Evolutionary conservation across 37 sponge, comb jelly and placozoan genomes (phyloP).

Genomic region (Cliona cf. orientalis): DNA sequence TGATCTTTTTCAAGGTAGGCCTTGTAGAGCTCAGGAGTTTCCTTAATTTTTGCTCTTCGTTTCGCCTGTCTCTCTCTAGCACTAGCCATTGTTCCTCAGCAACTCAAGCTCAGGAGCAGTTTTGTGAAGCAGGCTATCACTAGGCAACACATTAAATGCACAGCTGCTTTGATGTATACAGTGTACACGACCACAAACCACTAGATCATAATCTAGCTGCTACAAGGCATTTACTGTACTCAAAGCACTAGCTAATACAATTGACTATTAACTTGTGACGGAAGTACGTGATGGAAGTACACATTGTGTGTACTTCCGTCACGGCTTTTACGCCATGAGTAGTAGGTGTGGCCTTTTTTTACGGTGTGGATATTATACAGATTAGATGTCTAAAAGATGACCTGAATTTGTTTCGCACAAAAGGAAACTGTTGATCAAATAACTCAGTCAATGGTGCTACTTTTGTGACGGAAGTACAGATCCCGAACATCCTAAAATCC

Average conservation of each 20-base stretch:
- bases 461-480: slow-evolving; percentile 20
- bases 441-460: slow-evolving; percentile 6
- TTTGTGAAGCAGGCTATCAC: not conserved
- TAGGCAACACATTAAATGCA: not conserved
- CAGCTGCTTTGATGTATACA: not conserved
- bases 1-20: slow-evolving; percentile 12
- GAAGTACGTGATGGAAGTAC: slow-evolving; percentile 25
- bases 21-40: slow-evolving; percentile 19
- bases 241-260: not conserved
- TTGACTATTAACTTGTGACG: not conserved
- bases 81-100: slow-evolving; percentile 10
- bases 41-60: slow-evolving; percentile 10
- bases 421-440: not conserved
- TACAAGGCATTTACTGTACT: not conserved
- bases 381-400: slow-evolving; percentile 15
- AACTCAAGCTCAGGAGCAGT: not conserved
- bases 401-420: slow-evolving; percentile 1
- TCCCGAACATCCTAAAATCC: slow-evolving; percentile 8
- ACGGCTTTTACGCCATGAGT: slow-evolving; percentile 16
- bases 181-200: not conserved
- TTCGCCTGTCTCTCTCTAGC: slow-evolving; percentile 17
- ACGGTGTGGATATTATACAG: slow-evolving; percentile 4
- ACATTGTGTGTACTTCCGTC: slow-evolving; percentile 12
- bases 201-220: not conserved
- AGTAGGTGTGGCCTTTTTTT: slow-evolving; percentile 21